Evolutionary conservation across 2,797 vertebrate genomes (phyloP).

Genomic region (Paratrypauchen microcephalus): DNA sequence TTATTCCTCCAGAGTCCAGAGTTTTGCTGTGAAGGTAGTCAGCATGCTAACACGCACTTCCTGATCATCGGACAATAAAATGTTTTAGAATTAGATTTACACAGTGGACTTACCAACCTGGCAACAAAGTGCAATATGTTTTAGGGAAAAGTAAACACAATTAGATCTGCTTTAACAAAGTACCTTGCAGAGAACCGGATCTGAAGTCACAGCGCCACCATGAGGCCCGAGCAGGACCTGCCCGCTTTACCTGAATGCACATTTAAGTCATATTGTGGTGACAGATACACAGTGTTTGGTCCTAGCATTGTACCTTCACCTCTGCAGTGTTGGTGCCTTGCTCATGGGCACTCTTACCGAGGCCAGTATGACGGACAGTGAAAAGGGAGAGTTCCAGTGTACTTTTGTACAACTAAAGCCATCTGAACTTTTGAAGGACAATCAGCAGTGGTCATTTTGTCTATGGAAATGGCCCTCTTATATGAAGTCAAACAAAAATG

Average conservation of each 20-base stretch:
- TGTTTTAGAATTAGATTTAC: too few relatives aligned
- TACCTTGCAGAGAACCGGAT: not conserved
- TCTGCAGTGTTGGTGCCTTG: slow-evolving; percentile 58
- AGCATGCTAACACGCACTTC: too few relatives aligned
- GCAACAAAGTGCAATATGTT: not conserved
- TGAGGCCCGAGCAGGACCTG: not conserved
- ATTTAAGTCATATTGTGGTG: slow-evolving; percentile 19
- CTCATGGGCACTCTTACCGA: slow-evolving; percentile 26
- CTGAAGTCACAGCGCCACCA: slow-evolving; percentile 1
- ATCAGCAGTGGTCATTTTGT: slow-evolving; percentile 58
- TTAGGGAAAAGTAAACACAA: not conserved
- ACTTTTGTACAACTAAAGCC: slow-evolving; percentile 67
- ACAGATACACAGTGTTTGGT: slow-evolving; percentile 22
- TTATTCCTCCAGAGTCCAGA: too few relatives aligned
- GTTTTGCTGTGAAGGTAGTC: too few relatives aligned
- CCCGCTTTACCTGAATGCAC: slow-evolving; percentile 7
- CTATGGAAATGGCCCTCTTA: slow-evolving; percentile 63
- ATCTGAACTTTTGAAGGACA: slow-evolving; percentile 69
- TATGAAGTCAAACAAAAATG: slow-evolving; percentile 75
- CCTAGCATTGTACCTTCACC: slow-evolving; percentile 49
- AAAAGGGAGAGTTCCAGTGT: slow-evolving; percentile 50
- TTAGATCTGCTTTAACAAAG: not conserved
- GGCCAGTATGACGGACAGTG: slow-evolving; percentile 39
- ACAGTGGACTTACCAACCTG: not conserved
- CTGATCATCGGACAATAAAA: too few relatives aligned